phyloP scores from a whole-genome alignment of 2,797 vertebrate genomes.

The Orestias chungarensis region DNA sequence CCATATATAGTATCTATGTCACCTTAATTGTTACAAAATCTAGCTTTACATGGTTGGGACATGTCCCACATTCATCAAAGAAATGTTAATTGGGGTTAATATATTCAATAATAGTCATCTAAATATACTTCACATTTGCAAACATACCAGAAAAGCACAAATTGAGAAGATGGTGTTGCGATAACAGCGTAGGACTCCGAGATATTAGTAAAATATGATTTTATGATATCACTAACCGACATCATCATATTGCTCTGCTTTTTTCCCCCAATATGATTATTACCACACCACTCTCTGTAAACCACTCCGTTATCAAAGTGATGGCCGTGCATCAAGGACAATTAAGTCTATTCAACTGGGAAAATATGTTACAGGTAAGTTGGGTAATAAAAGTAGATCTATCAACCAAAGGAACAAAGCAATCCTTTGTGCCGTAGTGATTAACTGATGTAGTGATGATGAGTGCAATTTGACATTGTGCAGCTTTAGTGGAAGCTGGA shows the following conservation, averaged over 20 bases:
- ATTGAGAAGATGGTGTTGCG: not conserved
- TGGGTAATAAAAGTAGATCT: not conserved
- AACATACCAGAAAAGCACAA: not conserved
- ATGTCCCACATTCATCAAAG: not conserved
- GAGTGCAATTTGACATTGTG: not conserved
- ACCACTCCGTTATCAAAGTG: too few species aligned
- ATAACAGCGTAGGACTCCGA: not conserved
- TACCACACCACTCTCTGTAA: not conserved
- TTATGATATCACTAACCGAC: not conserved
- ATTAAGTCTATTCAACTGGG: not conserved
- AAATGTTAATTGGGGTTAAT: not conserved
- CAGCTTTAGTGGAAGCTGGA: not conserved
- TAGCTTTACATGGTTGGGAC: not conserved
- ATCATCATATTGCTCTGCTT: too few species aligned
- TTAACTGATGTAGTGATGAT: too few species aligned
- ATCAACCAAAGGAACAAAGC: not conserved
- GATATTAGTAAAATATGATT: not conserved
- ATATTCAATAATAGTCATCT: not conserved
- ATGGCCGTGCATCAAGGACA: not conserved
- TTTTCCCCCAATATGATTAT: too few species aligned
- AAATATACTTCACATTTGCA: not conserved
- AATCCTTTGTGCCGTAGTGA: too few species aligned
- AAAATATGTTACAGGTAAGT: not conserved
- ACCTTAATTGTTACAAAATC: not conserved
- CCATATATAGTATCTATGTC: not conserved